Conservation (phyloP, 1,140 invertebrate genomes). For the Drosophila mauritiana region DNA sequence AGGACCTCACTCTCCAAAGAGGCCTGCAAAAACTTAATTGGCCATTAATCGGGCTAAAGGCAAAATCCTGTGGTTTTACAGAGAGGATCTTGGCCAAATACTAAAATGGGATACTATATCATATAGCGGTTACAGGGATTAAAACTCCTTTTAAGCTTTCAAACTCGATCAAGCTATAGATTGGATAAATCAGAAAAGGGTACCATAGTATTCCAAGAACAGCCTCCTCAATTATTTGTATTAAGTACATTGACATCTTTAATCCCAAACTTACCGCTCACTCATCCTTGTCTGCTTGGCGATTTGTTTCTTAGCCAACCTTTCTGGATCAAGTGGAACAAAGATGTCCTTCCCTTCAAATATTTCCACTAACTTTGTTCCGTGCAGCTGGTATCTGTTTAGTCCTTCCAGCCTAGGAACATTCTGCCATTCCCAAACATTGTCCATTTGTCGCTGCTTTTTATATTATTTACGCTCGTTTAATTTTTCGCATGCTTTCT, state of each 20-base stretch:
- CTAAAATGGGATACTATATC: background rate
- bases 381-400: constrained; percentile 28
- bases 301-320: constrained; percentile 15
- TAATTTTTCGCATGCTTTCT: constrained; percentile 63
- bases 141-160: too few species aligned
- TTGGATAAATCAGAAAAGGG: too few species aligned
- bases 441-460: constrained; percentile 61
- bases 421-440: background rate
- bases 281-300: background rate
- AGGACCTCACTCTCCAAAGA: background rate
- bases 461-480: constrained; percentile 73
- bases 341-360: background rate
- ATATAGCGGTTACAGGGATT: too few species aligned
- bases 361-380: background rate
- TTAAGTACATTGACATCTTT: background rate
- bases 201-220: background rate
- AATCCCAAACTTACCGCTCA: background rate
- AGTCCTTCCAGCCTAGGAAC: background rate
- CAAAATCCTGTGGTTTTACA: background rate
- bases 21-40: constrained; percentile 23
- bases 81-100: background rate
- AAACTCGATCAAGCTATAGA: too few species aligned
- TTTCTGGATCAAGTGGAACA: background rate
- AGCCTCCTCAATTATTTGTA: background rate
- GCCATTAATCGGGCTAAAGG: constrained; percentile 15